phyloP scores from a whole-genome alignment of 2,888 invertebrate genomes.

The Pristionchus entomophagus region DNA sequence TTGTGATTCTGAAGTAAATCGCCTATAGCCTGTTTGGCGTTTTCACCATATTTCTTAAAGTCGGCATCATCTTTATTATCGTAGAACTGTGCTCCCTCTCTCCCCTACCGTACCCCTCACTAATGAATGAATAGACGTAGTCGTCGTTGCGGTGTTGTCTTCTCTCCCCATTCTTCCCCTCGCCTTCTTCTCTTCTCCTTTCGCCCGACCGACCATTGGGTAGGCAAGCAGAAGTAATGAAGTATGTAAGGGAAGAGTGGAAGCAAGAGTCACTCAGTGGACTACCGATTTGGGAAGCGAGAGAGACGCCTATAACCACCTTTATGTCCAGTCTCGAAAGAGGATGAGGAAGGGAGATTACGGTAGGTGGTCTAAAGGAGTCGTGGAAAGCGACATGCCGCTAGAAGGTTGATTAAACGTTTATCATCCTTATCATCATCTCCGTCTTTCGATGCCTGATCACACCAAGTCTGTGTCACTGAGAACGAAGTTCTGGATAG shows the following conservation, averaged over 20 bases:
- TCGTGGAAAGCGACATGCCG: not conserved
- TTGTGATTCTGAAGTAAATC: too few species aligned
- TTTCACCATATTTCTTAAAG: too few species aligned
- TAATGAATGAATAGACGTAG: not conserved
- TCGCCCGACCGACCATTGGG: not conserved
- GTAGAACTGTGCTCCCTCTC: not conserved
- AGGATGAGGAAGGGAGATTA: not conserved
- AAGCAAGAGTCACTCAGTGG: slow-evolving; percentile 38
- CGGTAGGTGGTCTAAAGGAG: not conserved
- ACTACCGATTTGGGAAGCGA: slow-evolving; percentile 13
- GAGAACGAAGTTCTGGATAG: not conserved
- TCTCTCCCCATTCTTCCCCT: not conserved
- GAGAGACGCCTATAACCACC: not conserved
- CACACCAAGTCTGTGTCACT: not conserved
- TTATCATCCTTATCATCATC: not conserved
- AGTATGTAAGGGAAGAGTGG: slow-evolving; percentile 40
- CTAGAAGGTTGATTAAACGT: not conserved
- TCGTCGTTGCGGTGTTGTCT: not conserved
- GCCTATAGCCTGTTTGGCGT: too few species aligned
- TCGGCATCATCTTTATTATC: too few species aligned
- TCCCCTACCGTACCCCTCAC: not conserved
- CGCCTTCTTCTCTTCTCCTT: slow-evolving; percentile 31
- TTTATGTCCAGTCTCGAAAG: slow-evolving; percentile 22
- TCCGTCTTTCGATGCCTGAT: not conserved
- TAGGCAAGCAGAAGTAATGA: slow-evolving; percentile 48